Base-by-base conservation (phyloP, 1,140 invertebrate species). In the Limonius californicus region DNA sequence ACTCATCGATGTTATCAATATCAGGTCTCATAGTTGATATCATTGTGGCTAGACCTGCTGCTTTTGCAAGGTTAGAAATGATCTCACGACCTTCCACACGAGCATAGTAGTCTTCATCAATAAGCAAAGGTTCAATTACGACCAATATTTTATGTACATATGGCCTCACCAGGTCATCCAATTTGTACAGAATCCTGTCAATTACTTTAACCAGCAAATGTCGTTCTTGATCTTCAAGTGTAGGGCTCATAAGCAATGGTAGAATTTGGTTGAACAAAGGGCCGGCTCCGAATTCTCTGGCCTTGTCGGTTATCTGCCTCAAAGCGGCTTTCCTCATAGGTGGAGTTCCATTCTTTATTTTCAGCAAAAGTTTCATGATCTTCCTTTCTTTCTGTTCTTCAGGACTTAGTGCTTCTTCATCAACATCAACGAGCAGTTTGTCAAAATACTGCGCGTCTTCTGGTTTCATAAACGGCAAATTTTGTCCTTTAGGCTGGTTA, bases 381-480 rank as follows among this genome's bases (percentile, higher is more conserved):
- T 99, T 98, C 12, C 97, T 80, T 78, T 99, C 98, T 76, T 98
- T 99, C 63, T 96, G 89, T 74, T 99, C 97, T 73, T 99, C 97
- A 0, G 96, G 95, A 59, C 90, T 92, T 12, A 99, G 81, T 0
- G 88, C 82, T 72, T 98, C 95, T 80, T 99, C 97, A 78, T 99
- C 97, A 7, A 99, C 96, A 76, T 99, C 97, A 30, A 97, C 86
- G 45, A 99, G 79, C 21, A 99, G 80, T 81, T 99, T 99, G 77
- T 99, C 97, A 79, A 99, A 99, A 81, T 99, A 99, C 78, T 99
- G 98, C 19, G 98, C 95, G 82, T 99, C 98, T 80, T 99, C 98
- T 0, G 97, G 97, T 77, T 99, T 99, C 85, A 99, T 91, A 75
- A 99, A 96, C 14, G 98, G 97, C 56, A 99, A 81, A 81, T 99